Conservation (phyloP, 2,888 invertebrate genomes). For the Daptonema setosum region DNA sequence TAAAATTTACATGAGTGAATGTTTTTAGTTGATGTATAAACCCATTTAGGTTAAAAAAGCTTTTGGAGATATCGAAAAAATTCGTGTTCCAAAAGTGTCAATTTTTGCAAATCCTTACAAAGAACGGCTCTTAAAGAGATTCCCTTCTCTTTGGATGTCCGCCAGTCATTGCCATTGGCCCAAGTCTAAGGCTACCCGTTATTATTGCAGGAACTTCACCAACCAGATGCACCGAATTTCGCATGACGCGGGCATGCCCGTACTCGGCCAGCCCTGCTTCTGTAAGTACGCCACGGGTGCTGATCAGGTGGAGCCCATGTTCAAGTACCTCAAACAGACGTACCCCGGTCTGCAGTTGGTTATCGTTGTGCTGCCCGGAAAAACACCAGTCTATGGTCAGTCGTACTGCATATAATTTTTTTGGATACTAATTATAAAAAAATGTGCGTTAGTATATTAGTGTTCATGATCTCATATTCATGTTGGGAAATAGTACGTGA, state of each 20-base stretch:
- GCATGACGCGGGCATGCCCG: conserved; percentile 96
- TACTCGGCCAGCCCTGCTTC: conserved; percentile 54
- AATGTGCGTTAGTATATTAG: neutral
- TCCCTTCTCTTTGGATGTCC: too few relatives aligned
- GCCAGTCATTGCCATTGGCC: too few relatives aligned
- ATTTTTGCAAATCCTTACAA: too few relatives aligned
- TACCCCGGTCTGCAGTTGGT: conserved; percentile 82
- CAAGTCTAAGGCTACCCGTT: too few relatives aligned
- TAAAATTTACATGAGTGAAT: too few relatives aligned
- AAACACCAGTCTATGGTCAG: conserved; percentile 87
- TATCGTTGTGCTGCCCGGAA: conserved; percentile 90
- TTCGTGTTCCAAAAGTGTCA: too few relatives aligned
- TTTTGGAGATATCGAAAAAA: too few relatives aligned
- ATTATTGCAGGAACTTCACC: conserved; percentile 63
- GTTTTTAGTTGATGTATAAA: too few relatives aligned
- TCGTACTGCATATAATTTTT: too few relatives aligned
- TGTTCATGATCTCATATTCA: neutral
- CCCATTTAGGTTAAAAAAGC: too few relatives aligned
- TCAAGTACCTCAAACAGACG: conserved; percentile 81
- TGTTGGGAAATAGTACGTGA: neutral
- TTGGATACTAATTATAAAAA: neutral
- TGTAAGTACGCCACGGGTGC: conserved; percentile 97
- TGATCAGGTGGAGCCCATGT: conserved; percentile 97
- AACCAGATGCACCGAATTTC: conserved; percentile 90
- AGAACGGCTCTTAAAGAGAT: too few relatives aligned